phyloP scores from a whole-genome alignment of 2,888 invertebrate genomes.

The Eucera pruinosa region DNA sequence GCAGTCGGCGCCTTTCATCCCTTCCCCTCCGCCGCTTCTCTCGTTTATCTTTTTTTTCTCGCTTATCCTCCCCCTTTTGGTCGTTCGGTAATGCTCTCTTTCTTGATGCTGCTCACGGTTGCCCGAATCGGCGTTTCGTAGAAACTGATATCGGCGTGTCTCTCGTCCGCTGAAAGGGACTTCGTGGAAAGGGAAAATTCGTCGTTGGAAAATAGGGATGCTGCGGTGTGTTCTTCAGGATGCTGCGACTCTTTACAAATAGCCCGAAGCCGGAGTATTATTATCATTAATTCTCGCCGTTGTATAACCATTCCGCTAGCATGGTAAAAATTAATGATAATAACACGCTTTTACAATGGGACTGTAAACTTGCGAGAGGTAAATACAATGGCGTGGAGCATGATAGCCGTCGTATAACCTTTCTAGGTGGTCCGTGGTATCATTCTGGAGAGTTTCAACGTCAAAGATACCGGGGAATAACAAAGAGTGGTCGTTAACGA shows the following conservation, averaged over 20 bases:
- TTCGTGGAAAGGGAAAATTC: conserved; percentile 48
- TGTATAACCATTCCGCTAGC: conserved; percentile 24
- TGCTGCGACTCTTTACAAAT: conserved; percentile 31
- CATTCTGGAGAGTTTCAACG: background rate
- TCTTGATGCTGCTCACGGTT: conserved; percentile 40
- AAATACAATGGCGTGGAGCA: background rate
- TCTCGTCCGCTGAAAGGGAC: conserved; percentile 1
- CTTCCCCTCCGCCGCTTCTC: conserved; percentile 49
- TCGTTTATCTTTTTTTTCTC: conserved; percentile 71
- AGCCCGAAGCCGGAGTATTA: conserved; percentile 24
- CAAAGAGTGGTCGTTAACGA: conserved; percentile 27
- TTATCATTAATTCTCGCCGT: conserved; percentile 61
- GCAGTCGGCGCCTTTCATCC: conserved; percentile 74
- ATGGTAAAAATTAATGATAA: conserved; percentile 57
- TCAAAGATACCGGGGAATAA: conserved; percentile 1
- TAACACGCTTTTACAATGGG: conserved; percentile 54
- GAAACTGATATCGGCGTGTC: conserved; percentile 58
- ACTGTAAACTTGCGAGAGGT: conserved; percentile 36
- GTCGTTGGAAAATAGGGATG: conserved; percentile 6
- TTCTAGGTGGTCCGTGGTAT: conserved; percentile 38
- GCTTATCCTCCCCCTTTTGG: conserved; percentile 62
- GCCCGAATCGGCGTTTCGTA: conserved; percentile 49
- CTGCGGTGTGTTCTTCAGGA: background rate
- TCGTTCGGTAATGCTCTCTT: conserved; percentile 43
- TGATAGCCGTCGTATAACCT: conserved; percentile 24